Evolutionary conservation across 2,113 vertebrate species (phyloP), one percentile per base, ranked within the genome.

Genomic region (Alexandromys fortis): DNA sequence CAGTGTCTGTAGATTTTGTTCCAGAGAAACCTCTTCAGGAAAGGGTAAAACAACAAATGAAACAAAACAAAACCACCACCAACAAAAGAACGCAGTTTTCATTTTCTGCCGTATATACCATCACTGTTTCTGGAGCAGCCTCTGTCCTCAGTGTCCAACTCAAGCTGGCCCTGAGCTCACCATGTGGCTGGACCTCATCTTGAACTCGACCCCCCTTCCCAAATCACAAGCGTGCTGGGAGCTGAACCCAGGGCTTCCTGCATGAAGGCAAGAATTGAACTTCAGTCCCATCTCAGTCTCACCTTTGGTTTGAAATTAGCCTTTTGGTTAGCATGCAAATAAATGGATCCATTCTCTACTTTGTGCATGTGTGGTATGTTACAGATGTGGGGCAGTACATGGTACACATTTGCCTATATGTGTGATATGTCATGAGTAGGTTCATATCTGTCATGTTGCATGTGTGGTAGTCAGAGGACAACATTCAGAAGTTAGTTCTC

Each of bases 1-100:
- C 90, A 65, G 63, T 95, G 89, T 95, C 81, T 72, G 33, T 67
- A 61, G 95, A 97, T 96, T 97, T 97, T 38, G 61, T 95, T 33
- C 12, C 68, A 72, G 61, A 86, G 42, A 77, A 97, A 91, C 42
- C 47, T 86, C 77, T 63, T 5, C 9, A 55, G 55, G 61, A 38
- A 21, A 63, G 89, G 33, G 92, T 33, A 95, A 96, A 75, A 70
- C 33, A 70, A 38, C n/a, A 42, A 73, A 2, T 3, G 4, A 73
- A 73, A 42, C 72, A 35, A 70, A 35, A 17, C 17, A 35, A 70
- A 35, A 7, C 17, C 70, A 73, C 9, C 65, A 73, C 4, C 65
- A 47, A 11, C 47, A 52, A 97, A 89, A 95, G 96, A 79, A 3
- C 87, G 6, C 58, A 90, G 45, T 96, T 92, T 67, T 91, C 47